Percentiles rank a stretch among this genome's conserved stretches.
Evolutionary conservation across 2,797 vertebrate genomes (phyloP).

Genomic region (Megaceryle alcyon): DNA sequence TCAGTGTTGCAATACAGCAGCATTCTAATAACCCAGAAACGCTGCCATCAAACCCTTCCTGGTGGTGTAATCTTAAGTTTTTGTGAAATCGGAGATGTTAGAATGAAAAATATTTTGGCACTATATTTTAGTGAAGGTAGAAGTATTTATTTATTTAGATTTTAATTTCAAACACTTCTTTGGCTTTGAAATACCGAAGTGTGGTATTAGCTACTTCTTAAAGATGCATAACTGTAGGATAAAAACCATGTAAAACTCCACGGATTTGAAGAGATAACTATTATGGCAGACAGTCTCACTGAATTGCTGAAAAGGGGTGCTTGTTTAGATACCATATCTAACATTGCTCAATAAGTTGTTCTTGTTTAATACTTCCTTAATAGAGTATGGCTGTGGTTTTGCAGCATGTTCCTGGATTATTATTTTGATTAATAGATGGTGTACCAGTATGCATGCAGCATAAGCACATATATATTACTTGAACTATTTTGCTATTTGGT

Average conservation of each 20-base stretch:
- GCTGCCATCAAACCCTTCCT: not conserved
- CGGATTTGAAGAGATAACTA: not conserved
- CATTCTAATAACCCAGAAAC: conserved; percentile 14
- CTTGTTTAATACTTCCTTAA: not conserved
- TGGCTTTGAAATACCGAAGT: not conserved
- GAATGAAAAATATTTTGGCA: not conserved
- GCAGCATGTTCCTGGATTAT: not conserved
- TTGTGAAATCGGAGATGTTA: not conserved
- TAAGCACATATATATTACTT: not conserved
- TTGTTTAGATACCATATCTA: not conserved
- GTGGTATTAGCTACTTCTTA: not conserved
- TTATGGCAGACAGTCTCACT: not conserved
- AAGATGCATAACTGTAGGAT: not conserved
- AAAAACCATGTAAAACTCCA: not conserved
- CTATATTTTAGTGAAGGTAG: not conserved
- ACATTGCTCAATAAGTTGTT: not conserved
- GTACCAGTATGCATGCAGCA: not conserved
- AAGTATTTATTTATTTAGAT: not conserved
- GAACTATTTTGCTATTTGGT: not conserved
- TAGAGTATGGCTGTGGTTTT: not conserved
- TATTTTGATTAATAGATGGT: not conserved
- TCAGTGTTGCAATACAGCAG: not conserved
- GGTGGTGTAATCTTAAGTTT: not conserved
- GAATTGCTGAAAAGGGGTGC: not conserved
- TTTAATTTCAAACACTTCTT: not conserved